Evolutionary conservation across 2,113 vertebrate genomes (phyloP).

Genomic region (Lanius collurio): DNA sequence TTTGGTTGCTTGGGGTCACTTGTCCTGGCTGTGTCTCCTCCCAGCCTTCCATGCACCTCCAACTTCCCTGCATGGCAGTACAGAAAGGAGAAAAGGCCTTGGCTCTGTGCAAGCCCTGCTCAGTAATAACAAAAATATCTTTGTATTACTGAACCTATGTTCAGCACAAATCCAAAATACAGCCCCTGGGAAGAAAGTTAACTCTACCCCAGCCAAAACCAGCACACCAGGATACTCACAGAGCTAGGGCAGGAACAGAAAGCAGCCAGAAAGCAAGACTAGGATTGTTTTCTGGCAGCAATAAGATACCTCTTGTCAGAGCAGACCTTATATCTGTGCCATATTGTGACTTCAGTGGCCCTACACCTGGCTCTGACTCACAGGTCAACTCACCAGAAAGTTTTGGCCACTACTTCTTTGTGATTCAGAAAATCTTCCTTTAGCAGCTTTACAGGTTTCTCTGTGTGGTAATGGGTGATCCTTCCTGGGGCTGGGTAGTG

Average conservation of each 20-base stretch:
- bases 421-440: not conserved
- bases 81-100: not conserved
- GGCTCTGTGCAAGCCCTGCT: not conserved
- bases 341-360: not conserved
- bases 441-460: not conserved
- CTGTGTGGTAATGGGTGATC: not conserved
- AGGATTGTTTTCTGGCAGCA: not conserved
- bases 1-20: not conserved
- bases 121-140: not conserved
- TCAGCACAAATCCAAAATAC: not conserved
- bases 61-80: not conserved
- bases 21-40: not conserved
- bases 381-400: not conserved
- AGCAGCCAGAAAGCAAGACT: not conserved
- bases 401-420: not conserved
- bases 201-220: not conserved
- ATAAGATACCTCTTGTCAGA: not conserved
- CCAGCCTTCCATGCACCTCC: accelerated
- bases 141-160: too few species aligned
- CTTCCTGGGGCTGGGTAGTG: not conserved
- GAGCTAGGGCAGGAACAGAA: not conserved
- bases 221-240: not conserved
- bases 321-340: not conserved
- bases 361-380: not conserved
- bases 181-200: not conserved